These are phyloP conservation scores for Perodicticus potto DNA, from an alignment of 2,797 vertebrate genomes.

Conservation along the genomic window DNA sequence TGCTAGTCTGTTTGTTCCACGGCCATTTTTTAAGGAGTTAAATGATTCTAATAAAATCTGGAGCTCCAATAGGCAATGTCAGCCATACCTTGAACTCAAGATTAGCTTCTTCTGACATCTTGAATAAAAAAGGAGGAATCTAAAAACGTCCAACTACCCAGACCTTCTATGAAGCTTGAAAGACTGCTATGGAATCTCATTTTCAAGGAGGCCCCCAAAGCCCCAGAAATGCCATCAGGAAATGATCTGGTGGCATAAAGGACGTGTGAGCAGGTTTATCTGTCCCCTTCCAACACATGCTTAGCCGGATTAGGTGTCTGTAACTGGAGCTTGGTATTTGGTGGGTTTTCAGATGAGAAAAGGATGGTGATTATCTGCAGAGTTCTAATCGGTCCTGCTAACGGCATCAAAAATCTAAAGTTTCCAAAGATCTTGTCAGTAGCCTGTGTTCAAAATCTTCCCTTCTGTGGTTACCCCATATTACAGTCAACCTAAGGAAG, in stretches of 20 bases:
- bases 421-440: not conserved
- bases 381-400: not conserved
- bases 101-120: not conserved
- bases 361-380: not conserved
- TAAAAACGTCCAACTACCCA: not conserved
- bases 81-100: not conserved
- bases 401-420: not conserved
- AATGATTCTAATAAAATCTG: not conserved
- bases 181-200: not conserved
- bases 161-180: not conserved
- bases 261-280: accelerated
- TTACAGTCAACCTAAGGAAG: accelerated
- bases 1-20: not conserved
- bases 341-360: not conserved
- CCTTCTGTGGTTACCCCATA: no score
- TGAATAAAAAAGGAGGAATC: not conserved
- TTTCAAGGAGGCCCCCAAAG: not conserved
- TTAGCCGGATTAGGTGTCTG: not conserved
- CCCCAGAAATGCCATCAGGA: not conserved
- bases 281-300: accelerated
- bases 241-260: not conserved
- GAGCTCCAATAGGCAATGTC: not conserved
- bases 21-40: not conserved
- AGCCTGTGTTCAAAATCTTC: not conserved
- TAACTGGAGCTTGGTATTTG: no score